These are phyloP conservation scores for Calidris pygmaea DNA, from an alignment of 2,113 vertebrate genomes.

Conservation along the genomic window DNA sequence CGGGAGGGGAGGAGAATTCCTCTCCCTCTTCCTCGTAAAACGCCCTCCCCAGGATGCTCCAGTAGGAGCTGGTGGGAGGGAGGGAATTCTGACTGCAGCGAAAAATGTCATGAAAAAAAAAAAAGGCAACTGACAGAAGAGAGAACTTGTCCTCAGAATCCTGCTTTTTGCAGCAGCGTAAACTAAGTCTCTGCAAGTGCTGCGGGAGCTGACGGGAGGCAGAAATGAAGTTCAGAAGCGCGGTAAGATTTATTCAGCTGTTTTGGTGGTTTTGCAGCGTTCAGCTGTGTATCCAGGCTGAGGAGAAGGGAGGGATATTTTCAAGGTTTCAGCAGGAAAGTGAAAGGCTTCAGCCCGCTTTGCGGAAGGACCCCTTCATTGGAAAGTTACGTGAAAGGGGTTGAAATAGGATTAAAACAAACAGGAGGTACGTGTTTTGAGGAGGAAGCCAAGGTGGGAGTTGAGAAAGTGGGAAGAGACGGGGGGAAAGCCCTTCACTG, in stretches of 20 bases:
- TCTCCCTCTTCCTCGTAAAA: background rate
- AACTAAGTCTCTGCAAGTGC: background rate
- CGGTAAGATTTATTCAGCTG: slow-evolving; percentile 43
- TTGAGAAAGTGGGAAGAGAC: background rate
- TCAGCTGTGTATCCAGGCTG: background rate
- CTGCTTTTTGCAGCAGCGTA: slow-evolving; percentile 8
- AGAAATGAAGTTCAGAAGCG: slow-evolving; percentile 69
- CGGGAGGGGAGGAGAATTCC: slow-evolving; percentile 19
- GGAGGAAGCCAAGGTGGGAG: background rate
- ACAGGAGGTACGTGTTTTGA: background rate
- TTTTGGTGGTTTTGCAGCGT: background rate
- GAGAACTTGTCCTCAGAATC: slow-evolving; percentile 40
- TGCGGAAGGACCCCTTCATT: background rate
- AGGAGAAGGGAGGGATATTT: background rate
- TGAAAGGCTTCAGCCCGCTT: background rate
- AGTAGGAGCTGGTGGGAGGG: slow-evolving; percentile 68
- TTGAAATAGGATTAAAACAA: background rate
- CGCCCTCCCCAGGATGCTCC: slow-evolving; percentile 38
- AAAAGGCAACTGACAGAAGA: slow-evolving; percentile 40
- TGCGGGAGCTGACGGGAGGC: slow-evolving; percentile 2
- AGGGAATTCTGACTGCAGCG: slow-evolving; percentile 15
- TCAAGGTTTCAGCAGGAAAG: background rate
- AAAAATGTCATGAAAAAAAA: slow-evolving; percentile 53
- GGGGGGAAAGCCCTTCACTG: background rate
- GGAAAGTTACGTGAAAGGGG: background rate